phyloP scores from a whole-genome alignment of 2,888 invertebrate genomes.

The Acanthosepion esculentum region DNA sequence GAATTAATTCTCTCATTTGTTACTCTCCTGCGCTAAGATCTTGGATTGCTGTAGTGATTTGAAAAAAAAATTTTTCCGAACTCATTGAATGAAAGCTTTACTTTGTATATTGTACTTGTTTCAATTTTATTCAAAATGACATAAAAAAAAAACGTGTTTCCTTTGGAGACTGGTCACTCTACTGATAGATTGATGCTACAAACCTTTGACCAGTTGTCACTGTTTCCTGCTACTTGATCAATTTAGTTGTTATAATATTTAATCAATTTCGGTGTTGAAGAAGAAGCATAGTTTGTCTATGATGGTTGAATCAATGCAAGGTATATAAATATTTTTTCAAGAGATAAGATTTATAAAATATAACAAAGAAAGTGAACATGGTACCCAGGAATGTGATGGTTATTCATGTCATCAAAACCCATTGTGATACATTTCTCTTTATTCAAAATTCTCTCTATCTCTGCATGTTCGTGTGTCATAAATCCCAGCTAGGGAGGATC shows the following conservation, averaged over 20 bases:
- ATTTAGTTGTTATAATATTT: neutral
- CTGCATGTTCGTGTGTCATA: neutral
- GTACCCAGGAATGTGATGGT: neutral
- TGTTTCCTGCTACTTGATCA: neutral
- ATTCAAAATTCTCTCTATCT: neutral
- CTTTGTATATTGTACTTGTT: too few relatives aligned
- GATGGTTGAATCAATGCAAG: slow-evolving; percentile 13
- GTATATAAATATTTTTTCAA: neutral
- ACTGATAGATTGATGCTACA: too few relatives aligned
- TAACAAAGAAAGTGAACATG: neutral
- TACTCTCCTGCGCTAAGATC: too few relatives aligned
- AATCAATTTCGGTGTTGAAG: neutral
- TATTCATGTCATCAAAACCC: neutral
- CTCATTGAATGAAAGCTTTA: too few relatives aligned
- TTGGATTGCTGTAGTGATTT: too few relatives aligned
- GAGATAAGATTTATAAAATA: neutral
- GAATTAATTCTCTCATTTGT: too few relatives aligned
- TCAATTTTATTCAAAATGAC: too few relatives aligned
- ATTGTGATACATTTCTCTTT: neutral
- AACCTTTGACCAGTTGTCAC: too few relatives aligned
- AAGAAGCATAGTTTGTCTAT: neutral
- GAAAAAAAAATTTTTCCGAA: too few relatives aligned
- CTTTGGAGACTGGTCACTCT: too few relatives aligned
- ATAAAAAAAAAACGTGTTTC: too few relatives aligned
- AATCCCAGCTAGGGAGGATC: neutral